Conservation (phyloP, 2,888 invertebrate genomes). For the Pammene fasciana region DNA sequence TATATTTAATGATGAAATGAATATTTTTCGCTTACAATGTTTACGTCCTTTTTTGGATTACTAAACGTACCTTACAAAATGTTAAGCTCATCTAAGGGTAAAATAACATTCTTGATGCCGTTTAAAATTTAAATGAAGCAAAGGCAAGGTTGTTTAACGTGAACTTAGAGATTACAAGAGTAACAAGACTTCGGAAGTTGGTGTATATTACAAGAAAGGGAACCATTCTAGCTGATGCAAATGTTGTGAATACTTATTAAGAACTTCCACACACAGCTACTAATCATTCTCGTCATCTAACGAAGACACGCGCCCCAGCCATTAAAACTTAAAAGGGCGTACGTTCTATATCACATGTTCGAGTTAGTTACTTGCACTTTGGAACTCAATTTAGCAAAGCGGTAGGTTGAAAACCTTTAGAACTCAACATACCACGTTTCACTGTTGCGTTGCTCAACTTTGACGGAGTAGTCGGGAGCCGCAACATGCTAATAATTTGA, state of each 20-base stretch:
- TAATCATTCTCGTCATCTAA: constrained; percentile 77
- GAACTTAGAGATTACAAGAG: constrained; percentile 37
- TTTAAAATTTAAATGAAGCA: constrained; percentile 28
- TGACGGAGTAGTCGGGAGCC: constrained; percentile 63
- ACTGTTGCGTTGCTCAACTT: constrained; percentile 52
- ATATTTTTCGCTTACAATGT: too few species aligned
- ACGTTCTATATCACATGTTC: constrained; percentile 46
- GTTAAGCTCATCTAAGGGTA: too few species aligned
- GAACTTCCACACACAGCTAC: constrained; percentile 69
- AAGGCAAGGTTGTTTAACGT: constrained; percentile 25
- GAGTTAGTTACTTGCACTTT: constrained; percentile 41
- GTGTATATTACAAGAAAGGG: constrained; percentile 61
- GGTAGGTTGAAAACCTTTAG: constrained; percentile 42
- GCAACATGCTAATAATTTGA: constrained; percentile 81
- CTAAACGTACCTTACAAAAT: too few species aligned
- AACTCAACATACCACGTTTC: constrained; percentile 55
- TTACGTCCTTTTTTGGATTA: too few species aligned
- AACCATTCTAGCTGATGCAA: constrained; percentile 64
- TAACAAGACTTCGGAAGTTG: constrained; percentile 52
- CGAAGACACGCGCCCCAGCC: constrained; percentile 52
- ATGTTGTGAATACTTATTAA: constrained; percentile 78
- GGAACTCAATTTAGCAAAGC: constrained; percentile 27
- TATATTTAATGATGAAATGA: too few species aligned
- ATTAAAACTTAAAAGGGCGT: constrained; percentile 49
- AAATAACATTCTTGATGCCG: constrained; percentile 13